A percentile compares a stretch with the other conserved stretches of the same genome.
Evolutionary conservation across 2,113 vertebrate genomes (phyloP).

Genomic region (Echinops telfairi): DNA sequence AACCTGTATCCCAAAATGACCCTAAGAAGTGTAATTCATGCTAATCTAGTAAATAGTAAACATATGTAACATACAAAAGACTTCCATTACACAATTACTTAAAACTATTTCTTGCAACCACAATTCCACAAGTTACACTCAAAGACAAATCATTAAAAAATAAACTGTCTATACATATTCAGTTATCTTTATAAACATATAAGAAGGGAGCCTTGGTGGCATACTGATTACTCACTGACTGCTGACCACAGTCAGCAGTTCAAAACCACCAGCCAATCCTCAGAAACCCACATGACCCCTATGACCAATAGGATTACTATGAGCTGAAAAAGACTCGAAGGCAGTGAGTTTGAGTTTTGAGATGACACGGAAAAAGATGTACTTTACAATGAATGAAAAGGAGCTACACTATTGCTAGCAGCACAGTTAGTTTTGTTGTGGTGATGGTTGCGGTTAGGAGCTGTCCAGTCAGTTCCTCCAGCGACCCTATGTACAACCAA

Average conservation of each 20-base stretch:
- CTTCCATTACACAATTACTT: background rate
- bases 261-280: too few relatives aligned
- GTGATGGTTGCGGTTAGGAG: too few relatives aligned
- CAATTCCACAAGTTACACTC: conserved; percentile 39
- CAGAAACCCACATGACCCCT: too few relatives aligned
- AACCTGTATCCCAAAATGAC: conserved; percentile 31
- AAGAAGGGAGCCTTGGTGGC: too few relatives aligned
- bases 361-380: background rate
- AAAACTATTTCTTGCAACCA: conserved; percentile 44
- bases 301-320: too few relatives aligned
- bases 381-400: conserved; percentile 58
- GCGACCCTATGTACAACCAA: too few relatives aligned
- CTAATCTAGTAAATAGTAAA: conserved; percentile 31
- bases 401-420: conserved; percentile 58
- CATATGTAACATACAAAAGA: background rate
- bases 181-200: conserved; percentile 25
- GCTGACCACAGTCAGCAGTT: too few relatives aligned
- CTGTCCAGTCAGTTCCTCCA: too few relatives aligned
- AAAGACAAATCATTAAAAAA: conserved; percentile 42
- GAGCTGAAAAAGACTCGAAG: too few relatives aligned
- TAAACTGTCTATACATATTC: conserved; percentile 57
- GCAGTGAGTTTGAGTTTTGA: too few relatives aligned
- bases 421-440: conserved; percentile 39
- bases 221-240: too few relatives aligned
- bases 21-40: conserved; percentile 33